These are phyloP conservation scores for Notiomystis cincta DNA, from an alignment of 2,113 vertebrate genomes.

Conservation along the genomic window DNA sequence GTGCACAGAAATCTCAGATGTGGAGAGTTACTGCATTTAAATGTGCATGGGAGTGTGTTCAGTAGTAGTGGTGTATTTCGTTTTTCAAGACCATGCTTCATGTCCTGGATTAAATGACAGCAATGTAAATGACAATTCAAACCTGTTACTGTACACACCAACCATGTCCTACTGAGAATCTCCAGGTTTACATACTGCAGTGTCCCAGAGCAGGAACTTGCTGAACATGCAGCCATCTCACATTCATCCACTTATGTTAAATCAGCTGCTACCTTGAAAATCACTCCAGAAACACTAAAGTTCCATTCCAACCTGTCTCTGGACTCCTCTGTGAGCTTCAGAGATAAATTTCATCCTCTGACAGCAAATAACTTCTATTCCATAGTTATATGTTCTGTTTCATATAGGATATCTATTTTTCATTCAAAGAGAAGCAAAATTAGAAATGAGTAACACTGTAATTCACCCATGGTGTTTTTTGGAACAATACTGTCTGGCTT, in stretches of 20 bases:
- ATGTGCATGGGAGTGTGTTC: neutral
- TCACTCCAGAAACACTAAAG: neutral
- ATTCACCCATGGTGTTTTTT: neutral
- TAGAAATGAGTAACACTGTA: neutral
- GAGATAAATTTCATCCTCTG: neutral
- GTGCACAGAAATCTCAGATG: neutral
- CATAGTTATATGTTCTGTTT: neutral
- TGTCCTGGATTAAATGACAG: neutral
- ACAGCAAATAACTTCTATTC: neutral
- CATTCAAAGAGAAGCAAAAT: neutral
- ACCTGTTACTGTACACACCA: neutral
- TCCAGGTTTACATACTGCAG: neutral
- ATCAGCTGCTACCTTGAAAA: neutral
- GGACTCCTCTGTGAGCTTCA: neutral
- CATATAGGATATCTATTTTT: neutral
- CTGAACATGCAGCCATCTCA: too few species aligned
- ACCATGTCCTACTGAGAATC: neutral
- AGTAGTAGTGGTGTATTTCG: neutral
- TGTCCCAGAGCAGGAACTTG: neutral
- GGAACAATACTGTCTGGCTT: neutral
- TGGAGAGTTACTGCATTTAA: neutral
- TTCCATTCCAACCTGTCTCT: neutral
- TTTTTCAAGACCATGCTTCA: neutral
- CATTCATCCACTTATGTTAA: neutral
- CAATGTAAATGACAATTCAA: neutral